Conservation (phyloP, 1,140 invertebrate species). For the Penaeus japonicus region DNA sequence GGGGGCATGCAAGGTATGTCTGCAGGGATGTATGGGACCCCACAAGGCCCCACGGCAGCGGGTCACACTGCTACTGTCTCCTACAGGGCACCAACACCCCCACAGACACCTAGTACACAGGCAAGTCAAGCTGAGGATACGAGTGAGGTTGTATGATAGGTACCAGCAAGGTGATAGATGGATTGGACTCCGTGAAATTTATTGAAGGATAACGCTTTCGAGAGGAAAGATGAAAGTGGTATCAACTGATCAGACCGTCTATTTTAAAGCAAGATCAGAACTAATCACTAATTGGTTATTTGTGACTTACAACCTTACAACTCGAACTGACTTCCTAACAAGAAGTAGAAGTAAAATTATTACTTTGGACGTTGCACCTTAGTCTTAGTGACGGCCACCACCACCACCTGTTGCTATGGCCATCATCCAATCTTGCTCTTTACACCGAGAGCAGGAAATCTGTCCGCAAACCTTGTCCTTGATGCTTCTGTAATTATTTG, state of each 20-base stretch:
- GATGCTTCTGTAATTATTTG: too few relatives aligned
- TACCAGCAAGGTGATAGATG: not conserved
- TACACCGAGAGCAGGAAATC: too few relatives aligned
- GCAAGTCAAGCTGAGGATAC: slow-evolving; percentile 29
- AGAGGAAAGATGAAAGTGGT: too few relatives aligned
- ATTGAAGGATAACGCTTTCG: not conserved
- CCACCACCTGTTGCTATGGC: not conserved
- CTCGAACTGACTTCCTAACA: slow-evolving; percentile 8
- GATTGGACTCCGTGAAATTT: not conserved
- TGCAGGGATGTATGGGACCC: slow-evolving; percentile 42
- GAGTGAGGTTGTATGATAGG: slow-evolving; percentile 28
- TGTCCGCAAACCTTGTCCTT: too few relatives aligned
- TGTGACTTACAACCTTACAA: too few relatives aligned
- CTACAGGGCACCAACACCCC: slow-evolving; percentile 51
- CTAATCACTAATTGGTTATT: too few relatives aligned
- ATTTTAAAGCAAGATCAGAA: too few relatives aligned
- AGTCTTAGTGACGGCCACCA: not conserved
- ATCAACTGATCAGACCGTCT: too few relatives aligned
- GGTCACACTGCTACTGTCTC: slow-evolving; percentile 45
- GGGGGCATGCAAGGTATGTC: slow-evolving; percentile 46
- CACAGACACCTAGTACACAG: slow-evolving; percentile 53
- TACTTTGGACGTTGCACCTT: not conserved
- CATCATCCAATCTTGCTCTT: too few relatives aligned
- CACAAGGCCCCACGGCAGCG: slow-evolving; percentile 31
- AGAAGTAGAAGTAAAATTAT: not conserved